These are phyloP conservation scores for Gavia stellata DNA, from an alignment of 2,113 vertebrate species.

Conservation along the genomic window DNA sequence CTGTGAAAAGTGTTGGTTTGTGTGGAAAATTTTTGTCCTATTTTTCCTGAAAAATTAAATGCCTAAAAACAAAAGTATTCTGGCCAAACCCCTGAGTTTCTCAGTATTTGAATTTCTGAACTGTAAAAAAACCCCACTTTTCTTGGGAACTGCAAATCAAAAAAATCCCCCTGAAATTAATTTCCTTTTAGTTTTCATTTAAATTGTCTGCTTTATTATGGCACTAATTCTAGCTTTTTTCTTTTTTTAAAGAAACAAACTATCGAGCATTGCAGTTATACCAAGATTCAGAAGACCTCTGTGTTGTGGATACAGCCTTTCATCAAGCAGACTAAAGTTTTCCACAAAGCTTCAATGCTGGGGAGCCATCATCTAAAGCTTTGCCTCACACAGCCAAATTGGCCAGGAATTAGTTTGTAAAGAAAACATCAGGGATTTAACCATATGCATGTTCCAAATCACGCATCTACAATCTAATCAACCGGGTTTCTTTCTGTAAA, in stretches of 20 bases:
- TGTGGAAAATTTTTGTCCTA: slow-evolving; percentile 6
- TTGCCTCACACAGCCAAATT: neutral
- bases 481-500: neutral
- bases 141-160: neutral
- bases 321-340: slow-evolving; percentile 6
- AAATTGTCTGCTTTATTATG: neutral
- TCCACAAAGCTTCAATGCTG: neutral
- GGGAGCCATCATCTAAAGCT: neutral
- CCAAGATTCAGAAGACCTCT: neutral
- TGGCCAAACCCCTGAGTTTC: neutral
- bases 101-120: slow-evolving; percentile 10
- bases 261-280: neutral
- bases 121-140: neutral
- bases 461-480: neutral
- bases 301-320: slow-evolving; percentile 23
- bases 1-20: slow-evolving; percentile 12
- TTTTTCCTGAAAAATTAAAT: slow-evolving; percentile 31
- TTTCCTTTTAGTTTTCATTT: slow-evolving; percentile 26
- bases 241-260: neutral
- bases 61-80: slow-evolving; percentile 3
- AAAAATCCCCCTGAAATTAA: neutral
- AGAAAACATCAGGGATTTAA: slow-evolving; percentile 5
- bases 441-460: neutral
- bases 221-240: neutral
- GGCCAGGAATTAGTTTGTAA: slow-evolving; percentile 7